phyloP scores from a whole-genome alignment of 1,140 invertebrate genomes.

The Drosophila nigromelanica region DNA sequence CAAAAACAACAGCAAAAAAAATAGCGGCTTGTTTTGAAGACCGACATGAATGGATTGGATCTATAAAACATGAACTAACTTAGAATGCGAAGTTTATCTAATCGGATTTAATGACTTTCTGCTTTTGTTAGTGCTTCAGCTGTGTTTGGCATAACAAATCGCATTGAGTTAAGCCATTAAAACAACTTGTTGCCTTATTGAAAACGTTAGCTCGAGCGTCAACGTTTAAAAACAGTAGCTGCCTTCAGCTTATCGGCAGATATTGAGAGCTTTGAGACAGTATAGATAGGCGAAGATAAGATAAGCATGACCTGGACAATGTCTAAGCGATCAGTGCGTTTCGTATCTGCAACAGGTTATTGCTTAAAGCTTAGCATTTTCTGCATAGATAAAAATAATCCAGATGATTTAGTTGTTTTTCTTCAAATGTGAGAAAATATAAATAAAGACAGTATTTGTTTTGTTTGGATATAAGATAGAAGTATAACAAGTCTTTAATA shows the following conservation, averaged over 20 bases:
- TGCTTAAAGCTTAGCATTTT: background rate
- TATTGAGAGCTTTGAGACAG: slow-evolving; percentile 6
- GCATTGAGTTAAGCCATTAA: slow-evolving; percentile 21
- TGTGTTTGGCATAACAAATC: slow-evolving; percentile 35
- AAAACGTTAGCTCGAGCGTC: slow-evolving; percentile 19
- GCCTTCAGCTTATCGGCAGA: slow-evolving; percentile 26
- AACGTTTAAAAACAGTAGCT: slow-evolving; percentile 15
- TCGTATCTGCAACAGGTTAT: background rate
- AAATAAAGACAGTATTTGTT: no score
- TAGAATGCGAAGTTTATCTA: slow-evolving; percentile 6
- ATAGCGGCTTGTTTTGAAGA: background rate
- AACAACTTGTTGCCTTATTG: slow-evolving; percentile 29
- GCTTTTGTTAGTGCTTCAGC: slow-evolving; percentile 25
- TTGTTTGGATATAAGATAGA: background rate
- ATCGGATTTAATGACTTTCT: slow-evolving; percentile 5
- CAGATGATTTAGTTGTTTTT: background rate
- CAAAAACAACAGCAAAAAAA: background rate
- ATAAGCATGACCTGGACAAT: slow-evolving; percentile 21
- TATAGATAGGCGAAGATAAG: slow-evolving; percentile 3
- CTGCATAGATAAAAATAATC: background rate
- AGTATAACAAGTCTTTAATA: background rate
- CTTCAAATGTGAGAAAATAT: background rate
- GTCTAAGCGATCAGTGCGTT: slow-evolving; percentile 1
- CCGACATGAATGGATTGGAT: background rate
- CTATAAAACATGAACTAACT: slow-evolving; percentile 2